A percentile compares a stretch with the other conserved stretches of the same genome.
Evolutionary conservation across 1,140 invertebrate species (phyloP).

Genomic region (Agrypnia vestita): DNA sequence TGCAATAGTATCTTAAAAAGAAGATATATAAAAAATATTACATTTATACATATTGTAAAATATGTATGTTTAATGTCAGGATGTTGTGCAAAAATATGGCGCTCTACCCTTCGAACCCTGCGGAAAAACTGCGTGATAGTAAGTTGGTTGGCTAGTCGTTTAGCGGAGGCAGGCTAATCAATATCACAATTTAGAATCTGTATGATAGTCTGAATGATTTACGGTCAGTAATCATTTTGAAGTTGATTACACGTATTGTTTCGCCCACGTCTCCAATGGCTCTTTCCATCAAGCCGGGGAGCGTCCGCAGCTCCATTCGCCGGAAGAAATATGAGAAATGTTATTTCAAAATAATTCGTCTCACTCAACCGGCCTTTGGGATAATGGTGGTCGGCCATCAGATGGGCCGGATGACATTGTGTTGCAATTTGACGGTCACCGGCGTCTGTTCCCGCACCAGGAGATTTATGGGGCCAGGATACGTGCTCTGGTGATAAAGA

Average conservation of each 20-base stretch:
- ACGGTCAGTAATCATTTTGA: neutral
- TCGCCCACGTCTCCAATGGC: neutral
- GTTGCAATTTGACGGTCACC: conserved; percentile 60
- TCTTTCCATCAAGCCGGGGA: no score
- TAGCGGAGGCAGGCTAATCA: neutral
- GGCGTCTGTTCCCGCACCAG: neutral
- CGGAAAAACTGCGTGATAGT: no score
- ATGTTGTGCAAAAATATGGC: no score
- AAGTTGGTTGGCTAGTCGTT: no score
- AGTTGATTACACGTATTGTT: neutral
- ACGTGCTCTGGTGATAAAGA: conserved; percentile 17
- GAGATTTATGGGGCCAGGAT: conserved; percentile 22
- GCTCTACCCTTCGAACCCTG: no score
- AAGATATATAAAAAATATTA: no score
- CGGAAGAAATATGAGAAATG: no score
- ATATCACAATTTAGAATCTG: neutral
- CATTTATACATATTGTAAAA: no score
- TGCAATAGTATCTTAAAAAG: no score
- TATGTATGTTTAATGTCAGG: no score
- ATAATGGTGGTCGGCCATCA: neutral
- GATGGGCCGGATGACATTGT: conserved; percentile 56
- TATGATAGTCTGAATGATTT: neutral
- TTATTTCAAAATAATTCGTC: neutral
- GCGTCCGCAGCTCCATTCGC: no score
- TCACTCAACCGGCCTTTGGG: neutral